Evolutionary conservation across 2,888 invertebrate genomes (phyloP).

Genomic region (Muscina levida): DNA sequence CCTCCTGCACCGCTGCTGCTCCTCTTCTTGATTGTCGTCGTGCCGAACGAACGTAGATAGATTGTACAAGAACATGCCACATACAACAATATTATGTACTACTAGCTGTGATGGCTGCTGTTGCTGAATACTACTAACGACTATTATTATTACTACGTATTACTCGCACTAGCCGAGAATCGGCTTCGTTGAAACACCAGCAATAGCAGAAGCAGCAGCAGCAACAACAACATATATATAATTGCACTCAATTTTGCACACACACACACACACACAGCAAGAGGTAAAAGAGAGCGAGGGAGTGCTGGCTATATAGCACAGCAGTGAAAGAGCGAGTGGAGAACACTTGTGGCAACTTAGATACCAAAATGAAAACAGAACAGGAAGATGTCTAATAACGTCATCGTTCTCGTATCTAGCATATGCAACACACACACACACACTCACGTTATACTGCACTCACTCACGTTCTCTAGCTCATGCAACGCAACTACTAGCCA

Average conservation of each 20-base stretch:
- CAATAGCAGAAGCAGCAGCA: constrained; percentile 15
- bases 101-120: neutral
- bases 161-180: neutral
- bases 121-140: constrained; percentile 9
- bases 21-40: too few species aligned
- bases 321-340: neutral
- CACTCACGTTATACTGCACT: constrained; percentile 38
- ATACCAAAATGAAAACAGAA: constrained; percentile 41
- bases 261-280: too few species aligned
- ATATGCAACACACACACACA: constrained; percentile 14
- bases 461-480: neutral
- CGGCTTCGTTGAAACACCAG: too few species aligned
- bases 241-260: neutral
- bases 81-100: constrained; percentile 1
- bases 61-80: neutral
- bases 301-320: neutral
- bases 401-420: constrained; percentile 40
- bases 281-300: constrained; percentile 3
- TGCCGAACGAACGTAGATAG: too few species aligned
- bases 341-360: constrained; percentile 2
- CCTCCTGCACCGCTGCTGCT: constrained; percentile 23
- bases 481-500: neutral
- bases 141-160: constrained; percentile 25
- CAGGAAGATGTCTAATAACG: constrained; percentile 62
- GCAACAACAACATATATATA: constrained; percentile 6